Conservation (phyloP, 1,140 invertebrate genomes). For the Zaprionus camerounensis region DNA sequence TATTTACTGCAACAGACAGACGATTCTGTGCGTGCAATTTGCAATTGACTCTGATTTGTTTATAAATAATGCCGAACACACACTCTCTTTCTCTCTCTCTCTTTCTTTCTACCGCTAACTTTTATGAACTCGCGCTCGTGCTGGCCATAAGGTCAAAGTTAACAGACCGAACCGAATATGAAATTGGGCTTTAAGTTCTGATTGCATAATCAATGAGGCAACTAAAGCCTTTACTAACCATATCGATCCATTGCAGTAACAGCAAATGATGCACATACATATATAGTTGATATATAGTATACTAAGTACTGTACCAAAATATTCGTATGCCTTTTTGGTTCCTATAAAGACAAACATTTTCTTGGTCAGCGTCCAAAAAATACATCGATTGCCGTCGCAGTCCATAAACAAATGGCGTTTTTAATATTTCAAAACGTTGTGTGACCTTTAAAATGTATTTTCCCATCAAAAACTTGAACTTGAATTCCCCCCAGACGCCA, state of each 20-base stretch:
- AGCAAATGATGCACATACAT: not conserved
- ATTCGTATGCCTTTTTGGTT: constrained; percentile 23
- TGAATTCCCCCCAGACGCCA: constrained; percentile 16
- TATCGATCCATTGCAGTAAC: not conserved
- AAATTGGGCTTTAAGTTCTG: constrained; percentile 2
- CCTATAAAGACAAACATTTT: constrained; percentile 48
- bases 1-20: constrained; percentile 9
- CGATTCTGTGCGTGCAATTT: not conserved
- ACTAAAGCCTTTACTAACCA: not conserved
- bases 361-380: constrained; percentile 68
- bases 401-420: constrained; percentile 47
- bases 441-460: constrained; percentile 57
- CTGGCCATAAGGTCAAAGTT: constrained; percentile 19
- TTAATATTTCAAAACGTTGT: constrained; percentile 23
- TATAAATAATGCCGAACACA: constrained; percentile 43
- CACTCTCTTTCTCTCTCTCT: not conserved
- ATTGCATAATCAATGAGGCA: not conserved
- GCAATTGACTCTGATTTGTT: constrained; percentile 72
- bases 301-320: not conserved
- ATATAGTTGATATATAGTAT: not conserved
- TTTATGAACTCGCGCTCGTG: constrained; percentile 6
- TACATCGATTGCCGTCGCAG: constrained; percentile 28
- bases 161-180: not conserved
- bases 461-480: constrained; percentile 55
- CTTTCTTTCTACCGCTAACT: constrained; percentile 8